A percentile compares a stretch with the other conserved stretches of the same genome.
phyloP scores from a whole-genome alignment of 2,797 vertebrate species.

The Varecia variegata region DNA sequence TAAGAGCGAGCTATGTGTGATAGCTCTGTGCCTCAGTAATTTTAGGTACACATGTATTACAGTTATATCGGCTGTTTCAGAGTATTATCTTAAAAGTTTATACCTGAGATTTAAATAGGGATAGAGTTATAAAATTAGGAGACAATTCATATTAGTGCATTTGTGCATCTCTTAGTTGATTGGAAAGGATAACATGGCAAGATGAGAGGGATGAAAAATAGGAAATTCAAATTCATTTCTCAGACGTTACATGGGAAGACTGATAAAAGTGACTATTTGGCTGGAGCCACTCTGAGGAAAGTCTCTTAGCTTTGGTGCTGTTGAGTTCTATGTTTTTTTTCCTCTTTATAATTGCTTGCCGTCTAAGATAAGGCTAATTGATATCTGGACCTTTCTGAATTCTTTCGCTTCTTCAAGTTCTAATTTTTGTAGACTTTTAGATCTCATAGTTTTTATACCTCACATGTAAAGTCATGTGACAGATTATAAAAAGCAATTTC shows the following conservation, averaged over 20 bases:
- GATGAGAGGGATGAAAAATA: slow-evolving; percentile 12
- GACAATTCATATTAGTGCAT: not conserved
- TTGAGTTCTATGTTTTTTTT: not conserved
- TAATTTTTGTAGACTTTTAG: not conserved
- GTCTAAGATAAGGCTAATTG: not conserved
- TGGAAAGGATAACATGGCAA: not conserved
- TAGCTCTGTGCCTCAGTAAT: slow-evolving; percentile 4
- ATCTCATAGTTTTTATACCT: not conserved
- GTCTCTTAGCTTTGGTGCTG: not conserved
- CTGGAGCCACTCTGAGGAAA: not conserved
- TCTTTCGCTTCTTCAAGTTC: not conserved
- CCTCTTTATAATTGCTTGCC: not conserved
- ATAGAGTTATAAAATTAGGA: not conserved
- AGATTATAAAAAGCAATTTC: not conserved
- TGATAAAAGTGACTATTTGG: not conserved
- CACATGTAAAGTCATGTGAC: not conserved
- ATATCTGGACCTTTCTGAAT: not conserved
- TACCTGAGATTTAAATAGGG: not conserved
- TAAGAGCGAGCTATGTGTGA: not conserved
- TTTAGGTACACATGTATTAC: not conserved
- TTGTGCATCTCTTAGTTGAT: not conserved
- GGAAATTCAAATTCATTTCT: not conserved
- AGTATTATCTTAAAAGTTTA: slow-evolving; percentile 33
- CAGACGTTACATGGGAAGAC: not conserved
- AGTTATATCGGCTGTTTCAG: not conserved